These are phyloP conservation scores for Chiroxiphia lanceolata DNA, from an alignment of 2,797 vertebrate genomes.

Conservation along the genomic window DNA sequence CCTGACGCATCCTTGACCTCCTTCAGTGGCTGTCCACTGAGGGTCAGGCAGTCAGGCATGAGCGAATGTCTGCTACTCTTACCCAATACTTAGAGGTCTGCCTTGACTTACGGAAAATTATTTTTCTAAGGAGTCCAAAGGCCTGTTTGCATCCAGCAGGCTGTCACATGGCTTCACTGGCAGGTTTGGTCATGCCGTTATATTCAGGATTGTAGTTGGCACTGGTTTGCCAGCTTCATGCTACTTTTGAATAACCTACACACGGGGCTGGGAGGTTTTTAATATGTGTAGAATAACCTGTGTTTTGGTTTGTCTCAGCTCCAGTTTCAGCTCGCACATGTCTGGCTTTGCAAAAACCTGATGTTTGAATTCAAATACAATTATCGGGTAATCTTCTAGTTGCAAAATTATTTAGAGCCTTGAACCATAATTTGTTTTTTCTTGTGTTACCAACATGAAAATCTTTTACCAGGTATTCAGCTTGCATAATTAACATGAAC, in stretches of 20 bases:
- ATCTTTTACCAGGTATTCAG: neutral
- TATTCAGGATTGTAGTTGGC: neutral
- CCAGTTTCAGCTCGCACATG: slow-evolving; percentile 4
- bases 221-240: neutral
- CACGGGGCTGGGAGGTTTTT: neutral
- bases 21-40: too few relatives aligned
- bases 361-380: neutral
- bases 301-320: neutral
- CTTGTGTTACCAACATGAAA: neutral
- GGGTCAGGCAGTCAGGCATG: too few relatives aligned
- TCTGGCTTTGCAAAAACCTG: neutral
- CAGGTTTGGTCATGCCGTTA: slow-evolving; percentile 14
- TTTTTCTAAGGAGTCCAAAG: neutral
- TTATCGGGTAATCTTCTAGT: neutral
- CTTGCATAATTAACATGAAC: neutral
- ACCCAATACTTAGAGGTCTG: neutral
- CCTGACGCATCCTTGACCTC: neutral
- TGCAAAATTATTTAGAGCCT: neutral
- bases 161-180: neutral
- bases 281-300: neutral
- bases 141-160: neutral
- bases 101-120: neutral
- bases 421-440: neutral
- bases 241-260: neutral
- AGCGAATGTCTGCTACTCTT: too few relatives aligned